phyloP scores from a whole-genome alignment of 2,113 vertebrate species.

The Nycticebus coucang region DNA sequence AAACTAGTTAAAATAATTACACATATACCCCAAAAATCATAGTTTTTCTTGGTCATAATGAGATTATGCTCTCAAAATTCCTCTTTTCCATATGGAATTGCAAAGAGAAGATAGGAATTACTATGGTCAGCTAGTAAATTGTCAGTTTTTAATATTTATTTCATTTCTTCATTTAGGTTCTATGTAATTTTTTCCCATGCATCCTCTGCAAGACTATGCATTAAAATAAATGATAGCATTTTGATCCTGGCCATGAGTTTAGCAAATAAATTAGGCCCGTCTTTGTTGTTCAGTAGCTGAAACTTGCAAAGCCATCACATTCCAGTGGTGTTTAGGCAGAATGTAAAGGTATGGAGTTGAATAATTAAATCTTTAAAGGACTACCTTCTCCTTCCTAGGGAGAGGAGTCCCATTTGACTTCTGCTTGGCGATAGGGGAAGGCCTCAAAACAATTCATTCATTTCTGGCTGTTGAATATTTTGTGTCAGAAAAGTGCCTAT shows the following conservation, averaged over 20 bases:
- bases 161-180: background rate
- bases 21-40: background rate
- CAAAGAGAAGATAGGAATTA: conserved; percentile 27
- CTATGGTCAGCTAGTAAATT: background rate
- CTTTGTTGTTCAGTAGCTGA: background rate
- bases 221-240: conserved; percentile 43
- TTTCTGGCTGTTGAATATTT: background rate
- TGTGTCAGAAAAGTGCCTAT: conserved; percentile 10
- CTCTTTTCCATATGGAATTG: conserved; percentile 12
- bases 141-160: background rate
- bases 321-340: background rate
- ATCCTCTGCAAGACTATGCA: background rate
- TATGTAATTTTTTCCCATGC: background rate
- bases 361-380: background rate
- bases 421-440: background rate
- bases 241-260: background rate
- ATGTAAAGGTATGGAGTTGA: background rate
- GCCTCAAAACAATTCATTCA: background rate
- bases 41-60: background rate
- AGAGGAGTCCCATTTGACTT: background rate
- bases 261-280: background rate
- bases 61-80: background rate
- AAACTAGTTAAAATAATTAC: conserved; percentile 34
- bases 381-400: background rate
- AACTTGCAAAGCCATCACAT: background rate